Evolutionary conservation across 2,888 invertebrate genomes (phyloP).

Genomic region (Frankliniella fusca): DNA sequence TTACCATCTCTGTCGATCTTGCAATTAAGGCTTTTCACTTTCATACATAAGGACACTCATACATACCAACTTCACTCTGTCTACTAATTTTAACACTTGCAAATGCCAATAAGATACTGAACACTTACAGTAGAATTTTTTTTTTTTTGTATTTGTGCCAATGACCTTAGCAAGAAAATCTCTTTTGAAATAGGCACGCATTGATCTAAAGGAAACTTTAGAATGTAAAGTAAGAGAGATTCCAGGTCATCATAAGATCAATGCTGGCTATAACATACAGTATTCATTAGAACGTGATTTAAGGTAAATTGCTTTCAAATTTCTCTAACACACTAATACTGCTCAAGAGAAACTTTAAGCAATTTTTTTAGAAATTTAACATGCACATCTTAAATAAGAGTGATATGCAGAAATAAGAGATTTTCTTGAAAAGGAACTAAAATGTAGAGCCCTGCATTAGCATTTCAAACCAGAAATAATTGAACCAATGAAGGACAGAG

Average conservation of each 20-base stretch:
- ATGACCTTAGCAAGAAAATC: conserved; percentile 8
- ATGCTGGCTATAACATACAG: no score
- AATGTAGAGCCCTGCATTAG: neutral
- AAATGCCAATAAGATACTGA: conserved; percentile 26
- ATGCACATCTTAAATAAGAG: no score
- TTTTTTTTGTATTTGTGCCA: conserved; percentile 17
- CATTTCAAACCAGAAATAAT: neutral
- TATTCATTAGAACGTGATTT: no score
- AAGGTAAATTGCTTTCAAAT: no score
- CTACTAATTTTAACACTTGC: conserved; percentile 20
- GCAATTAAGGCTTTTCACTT: conserved; percentile 20
- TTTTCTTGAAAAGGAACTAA: conserved; percentile 23
- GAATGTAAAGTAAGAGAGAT: neutral
- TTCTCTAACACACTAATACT: no score
- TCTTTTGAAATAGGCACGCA: neutral
- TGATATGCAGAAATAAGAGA: neutral
- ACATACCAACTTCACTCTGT: conserved; percentile 21
- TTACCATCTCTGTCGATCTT: conserved; percentile 16
- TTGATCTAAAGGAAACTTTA: no score
- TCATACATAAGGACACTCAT: conserved; percentile 17
- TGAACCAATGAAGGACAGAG: conserved; percentile 16
- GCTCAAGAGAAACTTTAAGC: no score
- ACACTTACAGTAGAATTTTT: conserved; percentile 1
- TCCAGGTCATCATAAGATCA: neutral
- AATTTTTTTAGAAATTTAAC: no score